phyloP scores from a whole-genome alignment of 2,113 vertebrate genomes.

The Copsychus sechellarum region DNA sequence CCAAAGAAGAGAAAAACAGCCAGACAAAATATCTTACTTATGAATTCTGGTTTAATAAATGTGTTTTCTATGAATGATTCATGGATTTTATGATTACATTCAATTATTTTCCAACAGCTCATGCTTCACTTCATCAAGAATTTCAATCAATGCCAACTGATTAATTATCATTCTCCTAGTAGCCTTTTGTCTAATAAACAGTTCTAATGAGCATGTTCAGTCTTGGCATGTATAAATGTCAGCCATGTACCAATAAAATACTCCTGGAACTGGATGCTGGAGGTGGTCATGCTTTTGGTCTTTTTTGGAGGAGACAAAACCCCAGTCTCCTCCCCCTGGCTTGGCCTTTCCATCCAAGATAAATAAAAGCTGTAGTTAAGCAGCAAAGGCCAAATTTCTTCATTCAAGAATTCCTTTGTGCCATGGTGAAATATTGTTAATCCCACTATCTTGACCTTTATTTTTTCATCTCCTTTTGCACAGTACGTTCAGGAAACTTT shows the following conservation, averaged over 20 bases:
- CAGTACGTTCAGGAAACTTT: not conserved
- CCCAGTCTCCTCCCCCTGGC: not conserved
- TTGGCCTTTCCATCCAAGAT: not conserved
- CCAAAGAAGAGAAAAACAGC: constrained; percentile 47
- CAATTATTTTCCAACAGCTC: constrained; percentile 76
- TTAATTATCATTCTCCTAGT: constrained; percentile 69
- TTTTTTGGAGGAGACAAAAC: not conserved
- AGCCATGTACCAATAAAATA: constrained; percentile 30
- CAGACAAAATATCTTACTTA: constrained; percentile 69
- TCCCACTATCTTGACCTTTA: not conserved
- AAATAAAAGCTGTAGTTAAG: not conserved
- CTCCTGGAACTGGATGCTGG: not conserved
- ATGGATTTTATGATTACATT: constrained; percentile 73
- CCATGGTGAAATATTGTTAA: not conserved
- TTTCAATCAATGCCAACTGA: constrained; percentile 72
- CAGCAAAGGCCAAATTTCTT: not conserved
- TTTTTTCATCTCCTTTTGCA: not conserved
- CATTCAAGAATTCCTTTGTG: not conserved
- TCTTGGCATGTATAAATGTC: constrained; percentile 55
- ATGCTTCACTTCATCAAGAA: constrained; percentile 76
- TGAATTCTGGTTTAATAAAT: constrained; percentile 74
- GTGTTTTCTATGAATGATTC: constrained; percentile 73
- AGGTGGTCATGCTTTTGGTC: not conserved
- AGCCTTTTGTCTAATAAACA: constrained; percentile 76
- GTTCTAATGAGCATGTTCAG: constrained; percentile 52